Evolutionary conservation across 1,140 invertebrate species (phyloP).

Genomic region (Pinna nobilis): DNA sequence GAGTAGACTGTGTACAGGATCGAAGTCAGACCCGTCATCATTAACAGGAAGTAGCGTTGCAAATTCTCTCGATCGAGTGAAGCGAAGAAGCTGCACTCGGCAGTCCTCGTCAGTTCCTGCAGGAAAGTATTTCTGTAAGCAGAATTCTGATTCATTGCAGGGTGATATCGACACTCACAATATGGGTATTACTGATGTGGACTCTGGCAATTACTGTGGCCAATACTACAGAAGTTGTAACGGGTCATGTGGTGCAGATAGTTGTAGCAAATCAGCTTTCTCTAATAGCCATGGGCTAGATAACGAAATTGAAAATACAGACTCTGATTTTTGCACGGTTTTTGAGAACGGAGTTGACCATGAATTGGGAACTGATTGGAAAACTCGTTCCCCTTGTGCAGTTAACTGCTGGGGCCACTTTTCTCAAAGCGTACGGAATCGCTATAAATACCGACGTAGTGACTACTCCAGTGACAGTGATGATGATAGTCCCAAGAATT

Average conservation of each 20-base stretch:
- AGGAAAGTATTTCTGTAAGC: conserved; percentile 42
- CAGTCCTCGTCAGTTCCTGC: conserved; percentile 38
- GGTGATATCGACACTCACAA: conserved; percentile 19
- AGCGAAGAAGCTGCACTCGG: conserved; percentile 27
- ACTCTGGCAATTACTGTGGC: conserved; percentile 18
- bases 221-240: background rate
- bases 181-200: conserved; percentile 16
- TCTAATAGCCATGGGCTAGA: background rate
- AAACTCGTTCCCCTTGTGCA: conserved; percentile 33
- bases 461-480: conserved; percentile 70
- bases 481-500: conserved; percentile 46
- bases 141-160: conserved; percentile 29
- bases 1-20: no score
- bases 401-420: conserved; percentile 69
- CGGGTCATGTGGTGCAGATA: background rate
- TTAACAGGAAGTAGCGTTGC: no score
- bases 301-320: background rate
- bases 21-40: no score
- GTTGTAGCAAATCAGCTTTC: background rate
- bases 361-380: no score
- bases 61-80: conserved; percentile 4
- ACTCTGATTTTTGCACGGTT: no score
- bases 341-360: no score
- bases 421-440: conserved; percentile 54
- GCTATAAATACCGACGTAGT: conserved; percentile 67